Base-by-base conservation (phyloP, 2,797 vertebrate species). In the Fringilla coelebs region DNA sequence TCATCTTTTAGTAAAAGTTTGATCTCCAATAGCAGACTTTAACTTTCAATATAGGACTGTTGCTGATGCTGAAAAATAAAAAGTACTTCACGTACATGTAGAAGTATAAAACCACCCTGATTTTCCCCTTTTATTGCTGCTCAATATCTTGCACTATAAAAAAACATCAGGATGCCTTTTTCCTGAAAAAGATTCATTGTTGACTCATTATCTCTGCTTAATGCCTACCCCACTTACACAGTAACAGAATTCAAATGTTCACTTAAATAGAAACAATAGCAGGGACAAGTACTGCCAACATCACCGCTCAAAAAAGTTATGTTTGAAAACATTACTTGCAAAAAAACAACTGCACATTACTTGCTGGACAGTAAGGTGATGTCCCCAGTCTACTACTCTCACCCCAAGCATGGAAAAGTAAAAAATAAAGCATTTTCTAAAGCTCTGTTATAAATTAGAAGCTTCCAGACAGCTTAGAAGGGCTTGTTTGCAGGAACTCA, bases 381-480 rank as follows among this genome's bases (percentile, higher is more conserved):
- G 61, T 94, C 97, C 90, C 66, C 84, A 95, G 68, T 66, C 31
- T 74, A 13, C 26, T 93, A 46, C 45, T 14, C 7, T 22, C 52
- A n/a, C 16, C 54, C 34, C 12, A 49, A 49, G 34, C 12, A 63
- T 13, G 8, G 82, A 65, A 96, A 97, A 76, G 48, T 6, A 52
- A 92, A 96, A 96, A 96, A 78, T 63, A 93, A 95, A 95, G 91
- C 62, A 89, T 96, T 94, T 97, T 97, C 87, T 95, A 93, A 96
- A 95, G 94, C 79, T 96, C 85, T 96, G 61, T 62, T 96, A 94
- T 94, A 96, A 97, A 97, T 96, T 75, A 96, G 92, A 63, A 94
- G 85, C 91, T 97, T 97, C 97, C 93, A 86, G 77, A 94, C 72
- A 84, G 93, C 82, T 96, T 94, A 88, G 91, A 96, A 94, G 60